Percentiles rank a stretch among this genome's conserved stretches.
Evolutionary conservation across 2,113 vertebrate species (phyloP).

Genomic region (Lamprologus sp.): DNA sequence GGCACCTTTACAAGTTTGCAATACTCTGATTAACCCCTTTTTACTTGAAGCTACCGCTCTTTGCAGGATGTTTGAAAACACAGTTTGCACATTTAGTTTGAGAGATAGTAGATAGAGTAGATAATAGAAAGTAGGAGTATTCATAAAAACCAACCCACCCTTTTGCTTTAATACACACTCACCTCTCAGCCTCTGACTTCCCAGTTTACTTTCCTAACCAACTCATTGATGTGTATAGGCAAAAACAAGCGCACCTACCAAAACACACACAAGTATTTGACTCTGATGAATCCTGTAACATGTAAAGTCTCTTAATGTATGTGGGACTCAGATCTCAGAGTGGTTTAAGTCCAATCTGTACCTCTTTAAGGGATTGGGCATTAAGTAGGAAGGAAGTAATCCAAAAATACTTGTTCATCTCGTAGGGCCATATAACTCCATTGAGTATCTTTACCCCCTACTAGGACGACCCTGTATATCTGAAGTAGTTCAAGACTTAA

Average conservation of each 20-base stretch:
- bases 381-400: constrained; percentile 34
- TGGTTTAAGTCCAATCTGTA: constrained; percentile 35
- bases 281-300: background rate
- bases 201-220: background rate
- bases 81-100: background rate
- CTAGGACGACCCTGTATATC: background rate
- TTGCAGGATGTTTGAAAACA: background rate
- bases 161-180: background rate
- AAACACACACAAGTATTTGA: background rate
- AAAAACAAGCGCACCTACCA: background rate
- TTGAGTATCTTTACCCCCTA: constrained; percentile 28
- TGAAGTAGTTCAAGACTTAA: background rate
- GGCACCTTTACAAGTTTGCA: constrained; percentile 31
- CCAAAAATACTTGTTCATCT: constrained; percentile 39
- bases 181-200: background rate
- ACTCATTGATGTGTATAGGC: background rate
- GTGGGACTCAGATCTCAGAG: background rate
- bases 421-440: constrained; percentile 33
- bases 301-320: constrained; percentile 1
- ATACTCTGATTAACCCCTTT: constrained; percentile 15
- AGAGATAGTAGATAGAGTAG: background rate
- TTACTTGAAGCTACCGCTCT: background rate
- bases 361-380: constrained; percentile 24
- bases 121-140: background rate
- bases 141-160: background rate